A percentile compares a stretch with the other conserved stretches of the same genome.
phyloP scores from a whole-genome alignment of 2,113 vertebrate genomes.

The Ctenodactylus gundi region DNA sequence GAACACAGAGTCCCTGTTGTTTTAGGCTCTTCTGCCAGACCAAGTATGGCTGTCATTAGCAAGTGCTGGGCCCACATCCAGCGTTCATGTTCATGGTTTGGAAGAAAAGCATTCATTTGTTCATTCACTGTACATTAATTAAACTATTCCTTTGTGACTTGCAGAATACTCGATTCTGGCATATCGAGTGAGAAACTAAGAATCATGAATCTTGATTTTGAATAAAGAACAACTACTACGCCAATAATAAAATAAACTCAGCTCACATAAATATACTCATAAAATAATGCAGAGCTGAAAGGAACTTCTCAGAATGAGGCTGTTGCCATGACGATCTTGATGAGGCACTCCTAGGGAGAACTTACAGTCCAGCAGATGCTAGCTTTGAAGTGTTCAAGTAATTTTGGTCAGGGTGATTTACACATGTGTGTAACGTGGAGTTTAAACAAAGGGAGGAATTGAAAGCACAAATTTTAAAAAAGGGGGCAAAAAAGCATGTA shows the following conservation, averaged over 20 bases:
- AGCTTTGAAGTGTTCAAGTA: neutral
- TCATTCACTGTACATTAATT: neutral
- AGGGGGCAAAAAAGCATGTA: neutral
- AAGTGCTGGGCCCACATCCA: neutral
- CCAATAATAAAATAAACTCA: neutral
- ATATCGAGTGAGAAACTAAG: neutral
- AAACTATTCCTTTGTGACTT: neutral
- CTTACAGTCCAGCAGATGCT: neutral
- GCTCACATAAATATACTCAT: neutral
- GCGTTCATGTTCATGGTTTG: neutral
- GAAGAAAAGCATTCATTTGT: neutral
- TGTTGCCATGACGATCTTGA: conserved; percentile 18
- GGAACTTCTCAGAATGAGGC: neutral
- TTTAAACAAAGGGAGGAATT: neutral
- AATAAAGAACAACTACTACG: neutral
- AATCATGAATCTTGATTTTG: neutral
- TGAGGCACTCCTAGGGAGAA: neutral
- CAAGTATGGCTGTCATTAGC: neutral
- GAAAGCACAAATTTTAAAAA: neutral
- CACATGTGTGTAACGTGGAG: neutral
- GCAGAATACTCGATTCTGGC: neutral
- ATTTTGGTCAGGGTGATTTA: neutral
- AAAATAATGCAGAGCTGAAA: neutral
- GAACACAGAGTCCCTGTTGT: neutral
- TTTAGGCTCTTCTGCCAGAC: neutral